A percentile compares a stretch with the other conserved stretches of the same genome.
phyloP scores from a whole-genome alignment of 2,113 vertebrate genomes.

The Hypocryptadius cinnamomeus region DNA sequence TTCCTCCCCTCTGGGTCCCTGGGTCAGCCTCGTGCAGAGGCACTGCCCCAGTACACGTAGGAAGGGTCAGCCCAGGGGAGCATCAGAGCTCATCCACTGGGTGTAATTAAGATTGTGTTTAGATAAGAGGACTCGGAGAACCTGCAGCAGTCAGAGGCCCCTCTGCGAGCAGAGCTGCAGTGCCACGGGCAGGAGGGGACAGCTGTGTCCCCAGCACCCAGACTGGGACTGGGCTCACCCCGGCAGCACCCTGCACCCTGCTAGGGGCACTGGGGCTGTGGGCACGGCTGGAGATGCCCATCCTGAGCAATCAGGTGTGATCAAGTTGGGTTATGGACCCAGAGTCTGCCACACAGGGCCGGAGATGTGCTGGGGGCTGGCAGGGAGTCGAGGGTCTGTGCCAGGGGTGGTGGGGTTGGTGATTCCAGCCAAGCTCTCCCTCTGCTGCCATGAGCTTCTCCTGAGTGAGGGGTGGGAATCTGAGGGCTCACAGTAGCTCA shows the following conservation, averaged over 20 bases:
- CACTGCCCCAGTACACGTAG: accelerated
- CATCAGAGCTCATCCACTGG: neutral
- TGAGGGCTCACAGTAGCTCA: neutral
- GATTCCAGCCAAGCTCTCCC: neutral
- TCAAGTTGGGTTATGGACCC: accelerated
- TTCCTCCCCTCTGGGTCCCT: accelerated
- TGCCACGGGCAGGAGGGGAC: accelerated
- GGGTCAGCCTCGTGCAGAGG: accelerated
- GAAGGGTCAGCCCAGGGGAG: neutral
- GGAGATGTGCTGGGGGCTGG: accelerated
- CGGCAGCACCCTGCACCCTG: neutral
- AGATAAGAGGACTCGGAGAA: neutral
- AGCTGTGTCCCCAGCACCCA: accelerated
- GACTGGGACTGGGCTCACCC: accelerated
- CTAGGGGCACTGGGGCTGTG: accelerated
- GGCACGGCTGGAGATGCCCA: neutral
- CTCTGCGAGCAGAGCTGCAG: accelerated
- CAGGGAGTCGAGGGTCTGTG: neutral
- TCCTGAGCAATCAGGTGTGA: accelerated
- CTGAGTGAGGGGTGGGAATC: neutral
- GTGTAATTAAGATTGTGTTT: neutral
- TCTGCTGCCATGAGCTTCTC: neutral
- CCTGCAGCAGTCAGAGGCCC: neutral
- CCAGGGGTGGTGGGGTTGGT: accelerated
- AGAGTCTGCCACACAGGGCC: accelerated